Evolutionary conservation across 2,797 vertebrate species (phyloP), one percentile per base, ranked within the genome.

Genomic region (Sarcoramphus papa): DNA sequence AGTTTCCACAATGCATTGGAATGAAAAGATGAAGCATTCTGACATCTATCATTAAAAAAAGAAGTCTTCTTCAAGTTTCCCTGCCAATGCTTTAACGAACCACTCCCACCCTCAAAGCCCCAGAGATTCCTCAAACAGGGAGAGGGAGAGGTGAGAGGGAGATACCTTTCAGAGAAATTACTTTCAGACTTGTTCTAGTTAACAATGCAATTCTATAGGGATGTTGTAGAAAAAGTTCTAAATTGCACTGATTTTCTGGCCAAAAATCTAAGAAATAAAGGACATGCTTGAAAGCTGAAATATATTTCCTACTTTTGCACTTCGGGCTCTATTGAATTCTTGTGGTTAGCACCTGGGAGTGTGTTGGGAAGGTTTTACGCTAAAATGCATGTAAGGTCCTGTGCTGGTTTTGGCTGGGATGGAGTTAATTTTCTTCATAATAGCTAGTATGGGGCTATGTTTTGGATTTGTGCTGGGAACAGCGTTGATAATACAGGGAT

Each of bases 101-200:
- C 6, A 9, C 3, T 45, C 8, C 25, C 7, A 40, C 2, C 2
- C 1, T 4, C n/a, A 69, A 87, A 59, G 10, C 4, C 28, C 11
- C 75, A 72, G 69, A 74, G 14, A 62, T n/a, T 88, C 30, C 23
- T 74, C 41, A 87, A 87, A 82, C 22, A 82, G 12, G 18, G 31
- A 76, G 21, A 59, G 14, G 13, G 30, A 72, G 3, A 9, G 9
- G 8, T 28, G 27, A 75, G 50, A 89, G 14, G 8, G 21, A 87
- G 20, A 77, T 50, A 57, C 6, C 9, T 90, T 72, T 77, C 35
- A 68, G 37, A 76, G 19, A 70, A 82, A 60, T 77, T 31, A 45
- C n/a, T 85, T 77, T 59, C 6, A 70, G 40, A 48, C 40, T 48
- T 77, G 2, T 70, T 70, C n/a, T 23, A 43, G 14, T 70, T 40